Evolutionary conservation across 2,888 invertebrate genomes (phyloP), one percentile per base, ranked within the genome.

Genomic region (Matsumyia berberina): DNA sequence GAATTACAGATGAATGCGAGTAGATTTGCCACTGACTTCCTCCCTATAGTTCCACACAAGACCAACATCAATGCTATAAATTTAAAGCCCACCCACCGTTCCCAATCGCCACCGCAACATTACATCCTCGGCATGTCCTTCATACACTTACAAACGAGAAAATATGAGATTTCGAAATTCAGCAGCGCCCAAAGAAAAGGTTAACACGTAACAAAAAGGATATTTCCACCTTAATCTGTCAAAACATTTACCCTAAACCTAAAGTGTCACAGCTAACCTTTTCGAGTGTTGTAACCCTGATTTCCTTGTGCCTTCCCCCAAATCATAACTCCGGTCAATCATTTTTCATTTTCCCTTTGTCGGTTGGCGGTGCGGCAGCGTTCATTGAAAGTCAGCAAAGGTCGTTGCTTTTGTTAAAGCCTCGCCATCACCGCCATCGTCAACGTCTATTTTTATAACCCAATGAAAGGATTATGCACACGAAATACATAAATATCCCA

Each of bases 391-490:
- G 53, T 53, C 62, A 73, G 15, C 12, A 42, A 42, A 51, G 44
- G 9, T 42, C 35, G 9, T 35, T n/a, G 35, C 17, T 46, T 70
- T 53, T 69, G 29, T 62, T 53, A 17, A 12, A 66, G 12, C 15
- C 19, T 9, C 42, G 5, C 39, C 17, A 12, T 33, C 44, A 3
- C 24, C 3, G 9, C 24, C 62, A 3, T 46, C 46, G 37, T 29
- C 51, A 19, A 55, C 53, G 74, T 77, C 37, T 66, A 73, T 69
- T 60, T 44, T 55, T 46, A 35, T 49, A 53, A 39, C 44, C 44
- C 24, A 60, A 64, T 8, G 70, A 74, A 74, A 74, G 79, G 69
- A 83, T 79, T 83, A 79, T 62, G 79, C 79, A 79, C 73, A 73
- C 62, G 49, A 72, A 66, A 67, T 73, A 72, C 79, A 79, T 79